phyloP scores from a whole-genome alignment of 2,113 vertebrate genomes.

The Hippocampus barbouri region DNA sequence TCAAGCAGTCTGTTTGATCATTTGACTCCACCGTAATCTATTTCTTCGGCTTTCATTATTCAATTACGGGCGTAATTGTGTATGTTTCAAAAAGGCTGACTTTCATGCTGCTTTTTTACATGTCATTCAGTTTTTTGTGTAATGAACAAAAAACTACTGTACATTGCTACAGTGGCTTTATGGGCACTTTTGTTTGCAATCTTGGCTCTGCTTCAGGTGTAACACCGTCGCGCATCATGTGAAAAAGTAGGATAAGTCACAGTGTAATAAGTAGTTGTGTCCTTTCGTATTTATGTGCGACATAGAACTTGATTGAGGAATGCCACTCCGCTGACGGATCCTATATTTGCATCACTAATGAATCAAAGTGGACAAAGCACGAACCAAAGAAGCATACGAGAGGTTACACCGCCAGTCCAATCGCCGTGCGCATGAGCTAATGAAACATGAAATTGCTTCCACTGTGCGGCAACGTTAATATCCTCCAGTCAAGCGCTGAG shows the following conservation, averaged over 20 bases:
- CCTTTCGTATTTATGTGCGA: not conserved
- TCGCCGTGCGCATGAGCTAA: slow-evolving; percentile 77
- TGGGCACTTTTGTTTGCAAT: not conserved
- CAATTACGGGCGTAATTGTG: not conserved
- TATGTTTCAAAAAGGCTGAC: not conserved
- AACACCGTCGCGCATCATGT: not conserved
- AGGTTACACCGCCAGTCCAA: slow-evolving; percentile 18
- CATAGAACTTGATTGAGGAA: not conserved
- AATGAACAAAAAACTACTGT: not conserved
- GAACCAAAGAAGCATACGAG: not conserved
- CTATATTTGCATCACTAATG: not conserved
- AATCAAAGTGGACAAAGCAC: not conserved
- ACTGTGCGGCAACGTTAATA: slow-evolving; percentile 35
- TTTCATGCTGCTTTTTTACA: not conserved
- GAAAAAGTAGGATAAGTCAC: too few relatives aligned
- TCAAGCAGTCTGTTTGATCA: not conserved
- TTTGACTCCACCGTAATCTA: not conserved
- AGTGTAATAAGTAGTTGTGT: too few relatives aligned
- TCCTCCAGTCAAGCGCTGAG: slow-evolving; percentile 43
- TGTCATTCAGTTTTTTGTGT: not conserved
- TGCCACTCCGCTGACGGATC: not conserved
- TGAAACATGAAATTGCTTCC: slow-evolving; percentile 77
- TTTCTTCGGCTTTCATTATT: not conserved
- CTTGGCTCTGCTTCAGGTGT: not conserved
- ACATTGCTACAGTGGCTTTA: not conserved